Evolutionary conservation across 2,113 vertebrate genomes (phyloP), one percentile per base, ranked within the genome.

Genomic region (Eretmochelys imbricata): DNA sequence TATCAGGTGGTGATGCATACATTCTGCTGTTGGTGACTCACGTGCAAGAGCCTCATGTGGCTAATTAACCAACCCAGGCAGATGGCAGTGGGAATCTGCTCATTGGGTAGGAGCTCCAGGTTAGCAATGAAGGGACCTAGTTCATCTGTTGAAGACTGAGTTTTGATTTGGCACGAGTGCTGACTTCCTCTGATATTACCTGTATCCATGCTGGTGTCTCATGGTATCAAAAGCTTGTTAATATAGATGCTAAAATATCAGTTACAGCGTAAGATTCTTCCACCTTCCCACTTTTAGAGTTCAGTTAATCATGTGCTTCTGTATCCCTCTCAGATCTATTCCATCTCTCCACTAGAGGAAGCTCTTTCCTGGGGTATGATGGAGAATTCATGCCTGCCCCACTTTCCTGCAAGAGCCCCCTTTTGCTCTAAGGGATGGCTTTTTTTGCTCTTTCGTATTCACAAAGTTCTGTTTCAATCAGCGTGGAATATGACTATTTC

Each of bases 1-100:
- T 1, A 76, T 24, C 53, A 93, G 93, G 93, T 62, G 19, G 97
- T 22, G 95, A 95, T 93, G 95, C 76, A 86, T 54, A 93, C 97
- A 93, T 81, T 78, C 95, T 94, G 82, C 94, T 78, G 35, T 3
- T 81, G 89, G 94, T 98, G 98, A 98, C 94, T 98, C 98, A 98
- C 80, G 80, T 93, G 78, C 91, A 13, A 42, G 48, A 93, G 80
- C 51, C 78, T 88, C 72, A 22, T 2, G 46, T 55, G 90, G 38
- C 82, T 84, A 9, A 29, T 59, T 25, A 76, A 6, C 87, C 62
- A 65, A 80, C 80, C 84, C 81, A 5, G 16, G 88, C 79, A 9
- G 38, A 10, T 11, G 65, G 6, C 55, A 42, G 89, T 22, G 8
- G 5, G 49, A 22, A 4, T 3, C 78, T 76, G 85, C 8, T 53